Base-by-base conservation (phyloP, 35 echinoderm and acorn worm genomes). In the Diadema setosum region DNA sequence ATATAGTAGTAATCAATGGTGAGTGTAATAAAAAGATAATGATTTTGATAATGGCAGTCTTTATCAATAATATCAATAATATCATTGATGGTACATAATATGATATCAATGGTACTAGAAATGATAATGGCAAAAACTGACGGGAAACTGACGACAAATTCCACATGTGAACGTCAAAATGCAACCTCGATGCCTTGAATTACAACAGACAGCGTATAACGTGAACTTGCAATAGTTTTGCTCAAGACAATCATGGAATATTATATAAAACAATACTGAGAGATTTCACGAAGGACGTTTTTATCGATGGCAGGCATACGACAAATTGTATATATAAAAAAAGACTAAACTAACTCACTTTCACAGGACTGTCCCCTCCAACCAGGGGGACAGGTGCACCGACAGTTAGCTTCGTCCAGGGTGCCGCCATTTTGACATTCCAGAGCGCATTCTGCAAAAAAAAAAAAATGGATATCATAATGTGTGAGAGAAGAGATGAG, bases 401-500 rank as follows among this genome's bases (percentile, higher is more conserved):
- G 18, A 88, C 95, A 97, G 3, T 75, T 63, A 14, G 80, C 61
- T 12, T 61, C 34, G 46, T 97, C 82, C 0, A 91, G 82, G 43
- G 59, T 88, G 2, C 95, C 95, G 14, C 91, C 95, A 89, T 97
- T 97, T 45, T 91, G 49, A 88, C 95, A 97, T 30, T 83, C 45
- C 33, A 97, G 75, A 41, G 69, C 55, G 57, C 95, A 97, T 46
- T 93, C 94, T 97, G 1, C 14, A 46, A 42, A 5, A 27, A 33
- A n/a, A 63, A 3, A 41, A 42, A 24, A n/a, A 17, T n/a, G 8
- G 26, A 57, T 32, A 44, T 78, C 2, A 2, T 81, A 7, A 80
- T 70, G n/a, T 70, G n/a, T 26, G n/a, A 12, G n/a, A 70, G 3
- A 70, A 12, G n/a, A 11, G 65, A 12, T 29, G 39, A 78, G 42